phyloP scores from a whole-genome alignment of 2,888 invertebrate genomes.

The Tridacna gigas region DNA sequence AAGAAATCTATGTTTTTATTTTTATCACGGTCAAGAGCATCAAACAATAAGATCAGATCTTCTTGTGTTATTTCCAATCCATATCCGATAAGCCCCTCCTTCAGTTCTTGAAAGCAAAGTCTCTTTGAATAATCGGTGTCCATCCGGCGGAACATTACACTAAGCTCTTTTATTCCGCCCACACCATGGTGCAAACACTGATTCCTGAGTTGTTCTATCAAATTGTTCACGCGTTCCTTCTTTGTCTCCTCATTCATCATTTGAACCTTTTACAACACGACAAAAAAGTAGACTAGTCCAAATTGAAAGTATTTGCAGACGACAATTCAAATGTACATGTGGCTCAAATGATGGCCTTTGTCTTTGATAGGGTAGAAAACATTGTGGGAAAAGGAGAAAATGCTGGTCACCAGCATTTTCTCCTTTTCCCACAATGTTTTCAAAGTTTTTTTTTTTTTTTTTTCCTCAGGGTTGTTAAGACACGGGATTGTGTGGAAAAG shows the following conservation, averaged over 20 bases:
- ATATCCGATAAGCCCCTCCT: conserved; percentile 71
- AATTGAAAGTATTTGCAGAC: not conserved
- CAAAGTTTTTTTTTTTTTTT: too few species aligned
- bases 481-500: too few species aligned
- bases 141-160: conserved; percentile 77
- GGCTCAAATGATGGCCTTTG: not conserved
- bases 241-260: not conserved
- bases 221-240: conserved; percentile 42
- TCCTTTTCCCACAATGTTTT: not conserved
- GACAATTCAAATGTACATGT: not conserved
- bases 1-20: conserved; percentile 78
- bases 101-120: conserved; percentile 77
- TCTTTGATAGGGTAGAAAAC: not conserved
- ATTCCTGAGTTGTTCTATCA: conserved; percentile 68
- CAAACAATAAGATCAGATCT: conserved; percentile 74
- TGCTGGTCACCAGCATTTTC: too few species aligned
- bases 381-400: not conserved
- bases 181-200: conserved; percentile 71
- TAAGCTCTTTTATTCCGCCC: conserved; percentile 77
- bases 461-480: too few species aligned
- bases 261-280: not conserved
- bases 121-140: conserved; percentile 80
- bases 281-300: not conserved
- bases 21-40: conserved; percentile 77
- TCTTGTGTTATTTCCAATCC: conserved; percentile 70